Evolutionary conservation across 2,113 vertebrate genomes (phyloP).

Genomic region (Myxocyprinus asiaticus): DNA sequence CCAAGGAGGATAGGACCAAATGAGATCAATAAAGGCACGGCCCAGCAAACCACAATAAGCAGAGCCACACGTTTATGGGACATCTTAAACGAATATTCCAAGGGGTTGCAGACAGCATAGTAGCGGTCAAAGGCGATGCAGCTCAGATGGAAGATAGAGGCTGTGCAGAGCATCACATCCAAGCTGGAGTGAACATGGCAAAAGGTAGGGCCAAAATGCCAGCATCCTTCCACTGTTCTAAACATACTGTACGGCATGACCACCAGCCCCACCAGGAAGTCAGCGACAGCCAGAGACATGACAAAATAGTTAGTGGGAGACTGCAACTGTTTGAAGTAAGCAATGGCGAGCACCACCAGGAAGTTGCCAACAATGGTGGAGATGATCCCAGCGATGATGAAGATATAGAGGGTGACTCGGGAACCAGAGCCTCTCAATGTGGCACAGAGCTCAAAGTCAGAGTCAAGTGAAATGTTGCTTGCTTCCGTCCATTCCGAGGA

Average conservation of each 20-base stretch:
- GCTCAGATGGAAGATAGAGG: conserved; percentile 82
- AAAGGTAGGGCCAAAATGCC: conserved; percentile 74
- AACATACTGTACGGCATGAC: conserved; percentile 83
- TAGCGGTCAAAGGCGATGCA: conserved; percentile 82
- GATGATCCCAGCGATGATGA: conserved; percentile 66
- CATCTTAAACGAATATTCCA: conserved; percentile 77
- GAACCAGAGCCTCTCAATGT: conserved; percentile 57
- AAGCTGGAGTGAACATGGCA: conserved; percentile 78
- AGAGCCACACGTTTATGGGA: conserved; percentile 64
- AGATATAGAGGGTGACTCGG: conserved; percentile 66
- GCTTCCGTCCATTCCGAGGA: conserved; percentile 45
- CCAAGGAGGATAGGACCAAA: conserved; percentile 77
- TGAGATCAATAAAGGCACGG: conserved; percentile 75
- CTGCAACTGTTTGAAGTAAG: conserved; percentile 77
- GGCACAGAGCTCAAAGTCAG: conserved; percentile 58
- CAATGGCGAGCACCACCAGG: conserved; percentile 76
- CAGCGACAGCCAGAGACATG: conserved; percentile 77
- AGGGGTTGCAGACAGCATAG: conserved; percentile 77
- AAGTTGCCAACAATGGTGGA: conserved; percentile 78
- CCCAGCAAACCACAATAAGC: conserved; percentile 75
- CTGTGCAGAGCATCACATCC: conserved; percentile 80
- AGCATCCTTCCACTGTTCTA: conserved; percentile 78
- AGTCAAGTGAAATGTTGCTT: conserved; percentile 62
- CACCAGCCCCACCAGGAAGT: conserved; percentile 78
- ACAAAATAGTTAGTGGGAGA: conserved; percentile 79